Base-by-base conservation (phyloP, 2,113 vertebrate species). In the Sphyrna mokarran region DNA sequence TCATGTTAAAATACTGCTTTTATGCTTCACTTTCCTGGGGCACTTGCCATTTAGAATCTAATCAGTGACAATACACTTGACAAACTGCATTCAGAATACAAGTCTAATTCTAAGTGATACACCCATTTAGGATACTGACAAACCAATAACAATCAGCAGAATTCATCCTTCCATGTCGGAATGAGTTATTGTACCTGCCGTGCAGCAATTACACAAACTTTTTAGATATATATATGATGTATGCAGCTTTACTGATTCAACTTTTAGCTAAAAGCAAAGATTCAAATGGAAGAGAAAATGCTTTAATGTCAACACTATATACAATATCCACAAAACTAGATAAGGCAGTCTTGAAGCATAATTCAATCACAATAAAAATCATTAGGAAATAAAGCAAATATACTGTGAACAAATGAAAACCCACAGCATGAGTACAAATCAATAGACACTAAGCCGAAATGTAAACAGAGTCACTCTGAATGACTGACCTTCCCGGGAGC, bases 361-460 rank as follows among this genome's bases (percentile, higher is more conserved):
- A 72, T 95, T 72, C 40, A 95, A 95, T 72, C 93, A 48, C 66
- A 95, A 48, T 40, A 76, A 43, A 95, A 76, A 29, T 26, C 43
- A 48, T 54, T 29, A 54, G 68, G 43, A 70, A 95, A 54, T 76
- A 72, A 94, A 68, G 66, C 61, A 94, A 95, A 95, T 23, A 70
- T 72, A 40, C 93, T 94, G 37, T 29, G 93, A 94, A 40, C 69
- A 95, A 48, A 95, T 70, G 43, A 72, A 95, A 95, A 72, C 70
- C 40, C 94, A 95, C 69, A 26, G 68, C 68, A 95, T 76, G 40
- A 95, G 26, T 20, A 48, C 68, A 72, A 93, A 95, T 95, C 94
- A 95, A 95, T 94, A 69, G 63, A 43, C 18, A 69, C 63, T 94
- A 94, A 76, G 43, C 94, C 40, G 29, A 76, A 95, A 95, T 48